phyloP scores from a whole-genome alignment of 92 coral and sea anemone species.

The Parazoanthus darwini region DNA sequence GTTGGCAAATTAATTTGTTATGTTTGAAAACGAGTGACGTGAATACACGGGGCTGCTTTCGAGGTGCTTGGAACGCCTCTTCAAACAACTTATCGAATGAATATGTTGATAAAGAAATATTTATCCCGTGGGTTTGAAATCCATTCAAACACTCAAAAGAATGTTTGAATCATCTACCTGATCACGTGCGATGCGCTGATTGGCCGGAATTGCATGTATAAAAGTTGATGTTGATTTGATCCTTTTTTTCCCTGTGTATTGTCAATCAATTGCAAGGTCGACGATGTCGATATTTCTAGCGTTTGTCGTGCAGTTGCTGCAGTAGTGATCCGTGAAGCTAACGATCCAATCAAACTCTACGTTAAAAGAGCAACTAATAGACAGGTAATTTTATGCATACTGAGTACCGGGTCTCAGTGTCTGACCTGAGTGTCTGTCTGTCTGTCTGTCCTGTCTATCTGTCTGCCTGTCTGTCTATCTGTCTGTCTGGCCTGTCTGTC shows the following conservation, averaged over 20 bases:
- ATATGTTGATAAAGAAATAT: too few relatives aligned
- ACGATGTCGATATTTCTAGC: conserved; percentile 18
- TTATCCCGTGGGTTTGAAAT: too few relatives aligned
- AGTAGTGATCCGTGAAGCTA: conserved; percentile 11
- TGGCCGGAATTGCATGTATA: too few relatives aligned
- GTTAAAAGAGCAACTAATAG: conserved; percentile 20
- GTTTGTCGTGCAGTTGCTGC: conserved; percentile 20
- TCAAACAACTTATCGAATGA: too few relatives aligned
- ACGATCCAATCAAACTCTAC: conserved; percentile 10
- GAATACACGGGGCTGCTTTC: too few relatives aligned
- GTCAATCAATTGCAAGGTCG: conserved; percentile 9
- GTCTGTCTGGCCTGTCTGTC: not conserved
- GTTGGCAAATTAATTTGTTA: too few relatives aligned
- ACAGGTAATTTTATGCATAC: conserved; percentile 4
- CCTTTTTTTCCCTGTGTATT: not conserved
- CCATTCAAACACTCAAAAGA: too few relatives aligned
- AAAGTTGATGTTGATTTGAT: not conserved
- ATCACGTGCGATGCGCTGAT: too few relatives aligned
- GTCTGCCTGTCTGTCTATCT: not conserved
- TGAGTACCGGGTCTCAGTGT: too few relatives aligned
- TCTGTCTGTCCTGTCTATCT: not conserved
- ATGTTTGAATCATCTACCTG: too few relatives aligned
- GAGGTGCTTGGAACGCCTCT: too few relatives aligned
- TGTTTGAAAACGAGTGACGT: too few relatives aligned
- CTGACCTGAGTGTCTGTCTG: not conserved